Evolutionary conservation across 2,797 vertebrate genomes (phyloP).

Genomic region (Fringilla coelebs): DNA sequence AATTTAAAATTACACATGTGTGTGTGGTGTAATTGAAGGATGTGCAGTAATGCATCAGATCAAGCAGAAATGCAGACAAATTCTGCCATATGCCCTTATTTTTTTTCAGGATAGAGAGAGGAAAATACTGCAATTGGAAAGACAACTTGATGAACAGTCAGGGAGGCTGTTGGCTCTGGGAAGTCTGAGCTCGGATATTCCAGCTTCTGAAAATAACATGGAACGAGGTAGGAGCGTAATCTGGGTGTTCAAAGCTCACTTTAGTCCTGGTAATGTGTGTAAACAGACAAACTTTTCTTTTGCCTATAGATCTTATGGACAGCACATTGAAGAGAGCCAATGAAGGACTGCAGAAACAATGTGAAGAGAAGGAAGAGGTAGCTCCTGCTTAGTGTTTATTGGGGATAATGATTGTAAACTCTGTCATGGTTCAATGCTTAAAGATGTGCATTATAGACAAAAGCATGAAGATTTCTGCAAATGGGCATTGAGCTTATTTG

Average conservation of each 20-base stretch:
- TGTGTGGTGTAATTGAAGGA: not conserved
- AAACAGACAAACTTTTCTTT: not conserved
- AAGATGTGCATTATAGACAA: not conserved
- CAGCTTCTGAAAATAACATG: not conserved
- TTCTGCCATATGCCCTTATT: not conserved
- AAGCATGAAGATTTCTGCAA: not conserved
- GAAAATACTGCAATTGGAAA: conserved; percentile 63
- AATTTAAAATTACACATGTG: not conserved
- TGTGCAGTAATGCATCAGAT: not conserved
- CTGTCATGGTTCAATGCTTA: not conserved
- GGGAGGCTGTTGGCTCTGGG: not conserved
- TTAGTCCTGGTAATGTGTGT: not conserved
- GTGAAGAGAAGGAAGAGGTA: conserved; percentile 71
- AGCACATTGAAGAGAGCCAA: not conserved
- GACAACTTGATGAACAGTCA: conserved; percentile 47
- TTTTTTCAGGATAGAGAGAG: conserved; percentile 59
- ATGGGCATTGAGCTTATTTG: not conserved
- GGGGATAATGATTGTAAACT: not conserved
- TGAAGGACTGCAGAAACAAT: conserved; percentile 47
- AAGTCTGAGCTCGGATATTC: not conserved
- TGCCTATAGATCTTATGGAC: not conserved
- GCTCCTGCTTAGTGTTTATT: not conserved
- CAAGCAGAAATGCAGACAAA: not conserved
- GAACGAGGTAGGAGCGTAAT: conserved; percentile 38
- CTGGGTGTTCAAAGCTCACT: not conserved